These are phyloP conservation scores for Adrianichthys oophorus DNA, from an alignment of 2,797 vertebrate genomes.

Conservation along the genomic window DNA sequence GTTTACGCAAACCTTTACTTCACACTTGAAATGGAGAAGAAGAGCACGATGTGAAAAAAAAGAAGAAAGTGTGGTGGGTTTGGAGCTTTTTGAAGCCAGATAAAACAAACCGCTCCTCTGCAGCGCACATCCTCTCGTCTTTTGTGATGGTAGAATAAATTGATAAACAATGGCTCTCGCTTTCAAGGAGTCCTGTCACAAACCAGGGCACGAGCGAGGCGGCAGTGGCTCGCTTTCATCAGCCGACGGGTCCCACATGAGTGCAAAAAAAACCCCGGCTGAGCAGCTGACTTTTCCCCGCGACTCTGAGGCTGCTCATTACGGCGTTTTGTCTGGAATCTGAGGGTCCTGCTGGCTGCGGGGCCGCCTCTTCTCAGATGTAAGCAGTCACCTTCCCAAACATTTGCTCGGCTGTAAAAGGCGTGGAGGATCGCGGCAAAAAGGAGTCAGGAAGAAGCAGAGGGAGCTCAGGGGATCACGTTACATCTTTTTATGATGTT, in stretches of 20 bases:
- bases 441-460: constrained; percentile 74
- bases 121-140: constrained; percentile 54
- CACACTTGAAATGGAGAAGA: constrained; percentile 35
- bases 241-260: constrained; percentile 62
- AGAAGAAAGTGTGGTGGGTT: constrained; percentile 24
- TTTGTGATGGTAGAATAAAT: constrained; percentile 77
- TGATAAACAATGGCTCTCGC: constrained; percentile 79
- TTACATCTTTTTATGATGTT: constrained; percentile 30
- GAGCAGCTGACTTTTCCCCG: constrained; percentile 46
- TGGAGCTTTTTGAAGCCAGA: constrained; percentile 75
- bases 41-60: background rate
- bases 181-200: constrained; percentile 76
- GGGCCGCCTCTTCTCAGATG: constrained; percentile 57
- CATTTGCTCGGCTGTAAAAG: constrained; percentile 80
- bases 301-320: constrained; percentile 45
- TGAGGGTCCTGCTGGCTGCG: constrained; percentile 58
- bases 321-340: constrained; percentile 66
- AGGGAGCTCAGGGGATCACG: constrained; percentile 55
- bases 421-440: constrained; percentile 82
- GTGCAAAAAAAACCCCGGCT: constrained; percentile 48
- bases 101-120: constrained; percentile 76
- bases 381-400: constrained; percentile 83
- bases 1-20: constrained; percentile 67
- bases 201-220: constrained; percentile 60
- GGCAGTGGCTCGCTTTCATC: constrained; percentile 63